Evolutionary conservation across 2,888 invertebrate genomes (phyloP), one percentile per base, ranked within the genome.

Genomic region (Drosophila recens): DNA sequence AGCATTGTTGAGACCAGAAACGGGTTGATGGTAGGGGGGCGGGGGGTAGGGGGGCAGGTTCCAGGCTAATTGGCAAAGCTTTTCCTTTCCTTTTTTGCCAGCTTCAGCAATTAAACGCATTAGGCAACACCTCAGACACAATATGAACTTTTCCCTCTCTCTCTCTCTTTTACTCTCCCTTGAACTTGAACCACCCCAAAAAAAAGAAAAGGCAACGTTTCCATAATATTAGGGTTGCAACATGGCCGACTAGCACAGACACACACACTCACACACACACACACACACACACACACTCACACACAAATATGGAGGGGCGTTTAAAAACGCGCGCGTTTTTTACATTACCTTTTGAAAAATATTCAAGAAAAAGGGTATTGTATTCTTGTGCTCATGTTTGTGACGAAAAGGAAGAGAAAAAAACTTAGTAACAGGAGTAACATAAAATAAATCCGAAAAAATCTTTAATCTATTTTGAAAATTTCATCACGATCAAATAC

Each of bases 291-390:
- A 46, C 27, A 62, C 57, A 45, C 34, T 48, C 2, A 33, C 27
- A 49, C 10, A 15, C 23, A 58, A 10, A 33, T 40, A 6, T 43
- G 46, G 49, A 56, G 64, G 67, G 62, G 81, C 88, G 88, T 83
- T 86, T 80, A 67, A 75, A 79, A 85, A 72, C 84, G 84, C 87
- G 84, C 81, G 80, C 80, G 76, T 72, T 84, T 87, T 71, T 65
- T 20, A 11, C 6, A 20, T 23, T 13, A 20, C 13, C 11, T 43
- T 3, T 23, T 45, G 23, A 23, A 23, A n/a, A 23, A 45, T 23
- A 0, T 2, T 23, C 13, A 23, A 23, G 23, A 23, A 8, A 27
- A 23, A n/a, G 23, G 6, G 45, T 45, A 27, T 27, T 8, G 27
- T 45, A 45, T n/a, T 23, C 13, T 6, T 45, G 45, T 13, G 27